Percentiles rank a stretch among this genome's conserved stretches.
These are phyloP conservation scores for Cyclura pinguis DNA, from an alignment of 2,797 vertebrate genomes.

Conservation along the genomic window DNA sequence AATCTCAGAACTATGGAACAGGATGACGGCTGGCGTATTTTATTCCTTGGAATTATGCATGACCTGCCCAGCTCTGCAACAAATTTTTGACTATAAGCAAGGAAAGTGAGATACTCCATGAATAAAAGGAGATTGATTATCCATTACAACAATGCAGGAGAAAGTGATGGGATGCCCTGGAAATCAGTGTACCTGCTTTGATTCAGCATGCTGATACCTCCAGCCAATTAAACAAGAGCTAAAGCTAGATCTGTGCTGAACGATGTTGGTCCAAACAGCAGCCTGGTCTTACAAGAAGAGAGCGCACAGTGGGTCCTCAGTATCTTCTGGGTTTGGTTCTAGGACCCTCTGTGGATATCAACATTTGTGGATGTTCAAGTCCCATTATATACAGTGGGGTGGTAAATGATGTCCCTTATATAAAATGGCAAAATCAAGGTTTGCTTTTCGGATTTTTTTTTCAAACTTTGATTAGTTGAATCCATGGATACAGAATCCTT, in stretches of 20 bases:
- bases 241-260: not conserved
- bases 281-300: not conserved
- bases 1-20: no score
- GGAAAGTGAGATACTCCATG: not conserved
- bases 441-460: no score
- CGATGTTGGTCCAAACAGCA: not conserved
- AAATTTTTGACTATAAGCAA: not conserved
- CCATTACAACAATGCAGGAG: not conserved
- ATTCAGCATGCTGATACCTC: not conserved
- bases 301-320: no score
- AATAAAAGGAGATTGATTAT: not conserved
- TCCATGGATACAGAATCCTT: no score
- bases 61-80: not conserved
- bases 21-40: not conserved
- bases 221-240: not conserved
- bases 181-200: not conserved
- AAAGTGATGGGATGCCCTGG: not conserved
- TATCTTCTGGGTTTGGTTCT: no score
- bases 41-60: not conserved
- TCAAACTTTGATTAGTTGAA: no score
- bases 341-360: no score
- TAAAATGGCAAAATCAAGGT: no score
- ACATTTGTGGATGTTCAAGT: no score
- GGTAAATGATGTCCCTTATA: no score
- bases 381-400: no score